Conservation (phyloP, 1,140 invertebrate genomes). For the Hydropsyche tenuis region DNA sequence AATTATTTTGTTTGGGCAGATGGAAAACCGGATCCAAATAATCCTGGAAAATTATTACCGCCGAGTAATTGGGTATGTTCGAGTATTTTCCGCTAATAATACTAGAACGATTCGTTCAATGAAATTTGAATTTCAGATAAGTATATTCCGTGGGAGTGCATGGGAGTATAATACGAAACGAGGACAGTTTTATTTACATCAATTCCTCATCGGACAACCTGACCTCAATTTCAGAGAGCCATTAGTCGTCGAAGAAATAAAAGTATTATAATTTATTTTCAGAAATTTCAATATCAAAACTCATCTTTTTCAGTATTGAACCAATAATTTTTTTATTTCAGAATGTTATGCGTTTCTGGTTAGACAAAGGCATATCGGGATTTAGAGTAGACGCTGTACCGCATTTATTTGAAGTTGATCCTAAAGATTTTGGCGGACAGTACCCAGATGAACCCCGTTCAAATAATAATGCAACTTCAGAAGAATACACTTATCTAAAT, state of each 20-base stretch:
- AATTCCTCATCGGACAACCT: constrained; percentile 74
- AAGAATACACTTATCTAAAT: constrained; percentile 65
- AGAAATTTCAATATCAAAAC: not conserved
- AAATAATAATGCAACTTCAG: constrained; percentile 51
- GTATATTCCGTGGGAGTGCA: constrained; percentile 70
- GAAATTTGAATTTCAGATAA: constrained; percentile 59
- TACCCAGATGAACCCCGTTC: constrained; percentile 66
- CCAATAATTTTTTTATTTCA: constrained; percentile 52
- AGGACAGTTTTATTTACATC: constrained; percentile 77
- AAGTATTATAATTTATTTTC: constrained; percentile 56
- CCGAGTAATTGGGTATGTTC: constrained; percentile 75
- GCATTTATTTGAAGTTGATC: constrained; percentile 64
- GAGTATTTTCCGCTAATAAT: constrained; percentile 2
- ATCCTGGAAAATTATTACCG: constrained; percentile 58
- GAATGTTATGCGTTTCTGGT: constrained; percentile 76
- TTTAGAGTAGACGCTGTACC: constrained; percentile 76
- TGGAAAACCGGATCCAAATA: constrained; percentile 59
- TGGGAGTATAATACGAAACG: constrained; percentile 74
- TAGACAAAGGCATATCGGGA: constrained; percentile 75
- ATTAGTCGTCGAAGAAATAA: constrained; percentile 69
- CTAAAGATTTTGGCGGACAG: constrained; percentile 55
- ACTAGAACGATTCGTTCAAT: not conserved
- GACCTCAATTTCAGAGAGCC: constrained; percentile 77
- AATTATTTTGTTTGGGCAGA: constrained; percentile 76
- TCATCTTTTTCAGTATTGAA: not conserved